Evolutionary conservation across 2,888 invertebrate species (phyloP).

Genomic region (Nemoura dubitans): DNA sequence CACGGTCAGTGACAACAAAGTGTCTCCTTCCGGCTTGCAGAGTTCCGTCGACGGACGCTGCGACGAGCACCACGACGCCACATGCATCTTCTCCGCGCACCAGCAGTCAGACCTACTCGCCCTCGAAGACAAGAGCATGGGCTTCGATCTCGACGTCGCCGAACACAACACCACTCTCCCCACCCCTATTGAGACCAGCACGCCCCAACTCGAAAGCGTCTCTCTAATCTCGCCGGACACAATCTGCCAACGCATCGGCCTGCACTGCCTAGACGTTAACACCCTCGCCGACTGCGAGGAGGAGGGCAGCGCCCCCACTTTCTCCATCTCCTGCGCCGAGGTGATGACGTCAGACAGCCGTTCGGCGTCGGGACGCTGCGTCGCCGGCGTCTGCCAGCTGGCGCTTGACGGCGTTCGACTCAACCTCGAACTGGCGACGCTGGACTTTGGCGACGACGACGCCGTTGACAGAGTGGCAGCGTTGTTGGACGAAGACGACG

Average conservation of each 20-base stretch:
- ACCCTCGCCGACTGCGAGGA: slow-evolving; percentile 36
- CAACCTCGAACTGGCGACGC: slow-evolving; percentile 18
- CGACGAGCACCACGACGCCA: background rate
- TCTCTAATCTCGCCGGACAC: background rate
- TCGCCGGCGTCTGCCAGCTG: background rate
- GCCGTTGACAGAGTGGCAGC: background rate
- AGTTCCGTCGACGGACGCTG: background rate
- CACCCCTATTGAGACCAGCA: background rate
- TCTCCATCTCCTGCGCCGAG: slow-evolving; percentile 33
- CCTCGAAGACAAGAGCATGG: slow-evolving; percentile 10
- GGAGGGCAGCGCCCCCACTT: slow-evolving; percentile 31
- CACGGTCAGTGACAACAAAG: background rate
- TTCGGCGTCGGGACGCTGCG: background rate
- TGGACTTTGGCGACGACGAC: slow-evolving; percentile 22
- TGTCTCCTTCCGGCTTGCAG: background rate
- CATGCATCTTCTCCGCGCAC: background rate
- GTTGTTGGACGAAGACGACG: slow-evolving; percentile 23
- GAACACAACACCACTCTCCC: background rate
- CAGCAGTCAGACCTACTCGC: background rate
- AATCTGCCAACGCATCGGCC: background rate
- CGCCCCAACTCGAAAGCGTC: background rate
- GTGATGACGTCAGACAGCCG: background rate
- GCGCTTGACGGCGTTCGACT: background rate
- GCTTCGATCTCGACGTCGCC: background rate
- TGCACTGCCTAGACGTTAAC: slow-evolving; percentile 23